phyloP scores from a whole-genome alignment of 2,888 invertebrate species.

The Hymenopus coronatus region DNA sequence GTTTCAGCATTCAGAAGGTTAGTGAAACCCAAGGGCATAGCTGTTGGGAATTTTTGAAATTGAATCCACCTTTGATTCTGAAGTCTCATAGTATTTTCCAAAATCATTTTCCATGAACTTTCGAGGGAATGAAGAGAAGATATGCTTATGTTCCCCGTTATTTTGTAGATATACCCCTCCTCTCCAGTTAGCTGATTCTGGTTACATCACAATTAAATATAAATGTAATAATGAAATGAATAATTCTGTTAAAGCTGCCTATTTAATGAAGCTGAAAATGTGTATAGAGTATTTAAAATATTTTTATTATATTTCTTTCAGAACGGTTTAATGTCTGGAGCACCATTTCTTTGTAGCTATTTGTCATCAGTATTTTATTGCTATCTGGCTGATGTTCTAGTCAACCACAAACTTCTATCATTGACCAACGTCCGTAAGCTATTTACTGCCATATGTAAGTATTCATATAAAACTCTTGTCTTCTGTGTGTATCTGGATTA shows the following conservation, averaged over 20 bases:
- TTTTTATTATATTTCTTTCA: constrained; percentile 42
- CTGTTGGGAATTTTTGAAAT: not conserved
- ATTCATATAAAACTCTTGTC: constrained; percentile 35
- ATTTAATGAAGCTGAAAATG: too few species aligned
- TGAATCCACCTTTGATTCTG: too few species aligned
- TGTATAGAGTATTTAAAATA: too few species aligned
- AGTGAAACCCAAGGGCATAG: constrained; percentile 32
- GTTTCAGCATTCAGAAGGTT: constrained; percentile 65
- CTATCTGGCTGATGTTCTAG: constrained; percentile 63
- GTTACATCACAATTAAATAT: too few species aligned
- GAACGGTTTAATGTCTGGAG: constrained; percentile 66
- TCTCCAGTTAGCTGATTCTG: too few species aligned
- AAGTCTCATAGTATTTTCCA: not conserved
- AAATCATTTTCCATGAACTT: not conserved
- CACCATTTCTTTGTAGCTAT: constrained; percentile 68
- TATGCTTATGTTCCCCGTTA: too few species aligned
- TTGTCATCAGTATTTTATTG: constrained; percentile 68
- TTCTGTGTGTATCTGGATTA: not conserved
- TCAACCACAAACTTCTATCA: constrained; percentile 56
- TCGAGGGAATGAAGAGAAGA: too few species aligned
- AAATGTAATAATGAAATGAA: too few species aligned
- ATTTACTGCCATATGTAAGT: constrained; percentile 61
- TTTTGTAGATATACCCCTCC: too few species aligned
- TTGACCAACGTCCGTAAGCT: constrained; percentile 65
- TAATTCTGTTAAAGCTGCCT: too few species aligned